phyloP scores from a whole-genome alignment of 2,113 vertebrate species.

The Percopsis transmontana region DNA sequence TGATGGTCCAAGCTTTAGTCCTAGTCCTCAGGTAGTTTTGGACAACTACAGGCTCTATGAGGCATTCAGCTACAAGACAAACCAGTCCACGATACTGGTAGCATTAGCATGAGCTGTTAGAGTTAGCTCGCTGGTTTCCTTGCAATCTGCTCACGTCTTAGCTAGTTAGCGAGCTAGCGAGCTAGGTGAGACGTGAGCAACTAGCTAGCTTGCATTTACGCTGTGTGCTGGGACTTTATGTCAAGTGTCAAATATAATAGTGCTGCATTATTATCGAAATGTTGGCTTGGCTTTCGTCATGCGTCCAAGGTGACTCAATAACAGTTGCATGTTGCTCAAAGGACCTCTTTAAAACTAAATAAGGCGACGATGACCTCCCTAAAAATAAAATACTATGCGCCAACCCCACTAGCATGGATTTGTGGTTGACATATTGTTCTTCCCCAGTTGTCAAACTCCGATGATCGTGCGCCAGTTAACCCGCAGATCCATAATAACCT shows the following conservation, averaged over 20 bases:
- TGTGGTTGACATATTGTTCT: background rate
- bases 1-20: background rate
- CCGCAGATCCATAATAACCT: conserved; percentile 32
- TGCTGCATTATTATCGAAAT: no score
- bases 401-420: background rate
- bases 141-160: background rate
- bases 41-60: background rate
- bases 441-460: conserved; percentile 1
- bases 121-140: background rate
- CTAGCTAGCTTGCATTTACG: background rate
- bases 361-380: background rate
- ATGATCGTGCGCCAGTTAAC: conserved; percentile 65
- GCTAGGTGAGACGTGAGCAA: no score
- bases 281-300: background rate
- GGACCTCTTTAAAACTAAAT: background rate
- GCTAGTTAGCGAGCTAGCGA: background rate
- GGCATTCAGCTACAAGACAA: no score
- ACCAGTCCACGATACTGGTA: background rate
- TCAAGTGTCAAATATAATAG: no score
- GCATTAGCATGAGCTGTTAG: background rate
- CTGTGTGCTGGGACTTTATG: background rate
- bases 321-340: background rate
- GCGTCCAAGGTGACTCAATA: background rate
- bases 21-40: background rate
- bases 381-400: background rate